These are phyloP conservation scores for Bucco capensis DNA, from an alignment of 2,113 vertebrate genomes.

Conservation along the genomic window DNA sequence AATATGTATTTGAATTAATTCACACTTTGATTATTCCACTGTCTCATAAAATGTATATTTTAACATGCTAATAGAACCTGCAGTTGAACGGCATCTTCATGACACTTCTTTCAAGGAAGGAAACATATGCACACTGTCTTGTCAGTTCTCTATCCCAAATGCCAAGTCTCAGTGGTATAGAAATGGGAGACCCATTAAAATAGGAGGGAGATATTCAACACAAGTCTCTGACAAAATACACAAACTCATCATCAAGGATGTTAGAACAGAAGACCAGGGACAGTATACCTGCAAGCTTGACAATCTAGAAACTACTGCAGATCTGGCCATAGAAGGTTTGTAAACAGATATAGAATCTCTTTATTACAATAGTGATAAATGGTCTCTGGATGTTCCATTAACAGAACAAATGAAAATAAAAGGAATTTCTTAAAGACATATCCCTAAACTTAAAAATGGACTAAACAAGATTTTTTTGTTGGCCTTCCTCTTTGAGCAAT, in stretches of 20 bases:
- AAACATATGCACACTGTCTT: constrained; percentile 85
- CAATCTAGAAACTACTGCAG: constrained; percentile 86
- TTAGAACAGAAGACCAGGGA: constrained; percentile 89
- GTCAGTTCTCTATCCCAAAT: constrained; percentile 93
- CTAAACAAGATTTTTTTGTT: not conserved
- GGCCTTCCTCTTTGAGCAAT: not conserved
- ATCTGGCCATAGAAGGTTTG: constrained; percentile 92
- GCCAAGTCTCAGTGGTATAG: constrained; percentile 90
- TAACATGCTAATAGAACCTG: constrained; percentile 76
- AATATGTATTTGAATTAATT: not conserved
- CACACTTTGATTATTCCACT: not conserved
- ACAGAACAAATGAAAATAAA: not conserved
- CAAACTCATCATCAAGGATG: constrained; percentile 88
- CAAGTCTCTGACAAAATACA: constrained; percentile 91
- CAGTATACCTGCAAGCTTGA: constrained; percentile 87
- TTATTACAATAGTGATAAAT: not conserved
- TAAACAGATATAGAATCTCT: not conserved
- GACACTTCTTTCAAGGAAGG: constrained; percentile 91
- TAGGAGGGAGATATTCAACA: constrained; percentile 83
- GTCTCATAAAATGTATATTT: constrained; percentile 19
- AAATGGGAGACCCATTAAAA: constrained; percentile 87
- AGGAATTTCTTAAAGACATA: not conserved
- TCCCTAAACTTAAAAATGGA: not conserved
- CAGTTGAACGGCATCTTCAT: constrained; percentile 88
- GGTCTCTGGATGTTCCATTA: not conserved